Evolutionary conservation across 1,140 invertebrate species (phyloP).

Genomic region (Drosophila chauvacae): DNA sequence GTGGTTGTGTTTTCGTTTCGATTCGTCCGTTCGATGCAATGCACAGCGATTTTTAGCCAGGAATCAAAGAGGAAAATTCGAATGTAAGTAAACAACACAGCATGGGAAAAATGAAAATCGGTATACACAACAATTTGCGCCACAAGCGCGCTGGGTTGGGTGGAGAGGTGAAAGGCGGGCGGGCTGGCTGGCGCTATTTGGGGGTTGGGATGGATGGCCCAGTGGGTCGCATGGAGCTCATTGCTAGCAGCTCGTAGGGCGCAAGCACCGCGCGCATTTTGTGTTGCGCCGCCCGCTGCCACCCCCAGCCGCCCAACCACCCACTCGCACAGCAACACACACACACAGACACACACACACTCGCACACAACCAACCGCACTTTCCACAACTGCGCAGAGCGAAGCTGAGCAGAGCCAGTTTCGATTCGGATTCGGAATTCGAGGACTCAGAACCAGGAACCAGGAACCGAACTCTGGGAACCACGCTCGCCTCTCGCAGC

Average conservation of each 20-base stretch:
- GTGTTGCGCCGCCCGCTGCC: slow-evolving; percentile 65
- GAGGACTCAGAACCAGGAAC: slow-evolving; percentile 18
- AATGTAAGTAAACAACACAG: slow-evolving; percentile 83
- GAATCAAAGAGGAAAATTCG: slow-evolving; percentile 76
- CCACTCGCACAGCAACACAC: slow-evolving; percentile 14
- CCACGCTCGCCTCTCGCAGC: slow-evolving; percentile 55
- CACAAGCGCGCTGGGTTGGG: slow-evolving; percentile 60
- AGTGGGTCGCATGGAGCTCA: slow-evolving; percentile 55
- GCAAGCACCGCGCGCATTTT: slow-evolving; percentile 75
- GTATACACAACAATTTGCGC: slow-evolving; percentile 83
- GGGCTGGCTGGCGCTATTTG: slow-evolving; percentile 34
- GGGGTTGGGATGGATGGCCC: slow-evolving; percentile 43
- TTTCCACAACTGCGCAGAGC: slow-evolving; percentile 66
- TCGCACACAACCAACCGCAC: slow-evolving; percentile 29
- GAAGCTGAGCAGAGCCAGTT: slow-evolving; percentile 41
- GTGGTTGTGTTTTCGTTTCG: slow-evolving; percentile 25
- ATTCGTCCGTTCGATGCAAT: slow-evolving; percentile 23
- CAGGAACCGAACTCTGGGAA: slow-evolving; percentile 40
- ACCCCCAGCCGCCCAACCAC: slow-evolving; percentile 31
- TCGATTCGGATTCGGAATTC: slow-evolving; percentile 34
- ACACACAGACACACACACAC: not conserved
- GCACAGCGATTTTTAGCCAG: slow-evolving; percentile 49
- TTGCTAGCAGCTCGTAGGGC: slow-evolving; percentile 50
- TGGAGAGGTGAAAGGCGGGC: slow-evolving; percentile 15
- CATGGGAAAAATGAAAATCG: slow-evolving; percentile 83